phyloP scores from a whole-genome alignment of 2,888 invertebrate genomes.

The Xestia ashworthii region DNA sequence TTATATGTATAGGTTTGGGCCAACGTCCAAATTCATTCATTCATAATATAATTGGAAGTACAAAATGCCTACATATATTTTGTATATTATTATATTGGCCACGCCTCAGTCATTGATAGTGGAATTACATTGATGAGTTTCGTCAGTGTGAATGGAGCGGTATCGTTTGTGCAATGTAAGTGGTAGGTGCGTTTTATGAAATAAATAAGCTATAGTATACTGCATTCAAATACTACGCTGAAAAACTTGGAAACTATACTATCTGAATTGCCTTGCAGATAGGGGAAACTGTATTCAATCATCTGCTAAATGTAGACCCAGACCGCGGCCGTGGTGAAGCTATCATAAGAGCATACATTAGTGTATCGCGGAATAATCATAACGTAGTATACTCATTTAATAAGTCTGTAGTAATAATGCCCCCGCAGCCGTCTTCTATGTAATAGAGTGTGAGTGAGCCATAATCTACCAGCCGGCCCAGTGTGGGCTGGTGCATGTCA shows the following conservation, averaged over 20 bases:
- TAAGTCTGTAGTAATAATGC: background rate
- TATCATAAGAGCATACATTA: background rate
- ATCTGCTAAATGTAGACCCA: background rate
- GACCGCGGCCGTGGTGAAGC: background rate
- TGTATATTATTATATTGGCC: conserved; percentile 1
- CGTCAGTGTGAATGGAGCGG: background rate
- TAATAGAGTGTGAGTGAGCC: background rate
- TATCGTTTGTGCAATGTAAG: background rate
- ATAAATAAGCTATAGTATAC: background rate
- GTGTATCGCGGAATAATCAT: background rate
- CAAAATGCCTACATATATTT: conserved; percentile 3
- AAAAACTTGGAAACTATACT: background rate
- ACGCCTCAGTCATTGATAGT: conserved; percentile 1
- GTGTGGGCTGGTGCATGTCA: background rate
- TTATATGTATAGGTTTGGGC: background rate
- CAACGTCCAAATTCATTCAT: background rate
- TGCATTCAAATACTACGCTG: background rate
- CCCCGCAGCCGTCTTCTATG: too few species aligned
- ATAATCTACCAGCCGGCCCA: background rate
- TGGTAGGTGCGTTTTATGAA: background rate
- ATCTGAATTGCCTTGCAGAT: background rate
- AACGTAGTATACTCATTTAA: background rate
- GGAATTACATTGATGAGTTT: background rate
- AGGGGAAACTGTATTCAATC: background rate
- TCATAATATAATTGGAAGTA: background rate